Base-by-base conservation (phyloP, 2,797 vertebrate species). In the Halcyon badia region DNA sequence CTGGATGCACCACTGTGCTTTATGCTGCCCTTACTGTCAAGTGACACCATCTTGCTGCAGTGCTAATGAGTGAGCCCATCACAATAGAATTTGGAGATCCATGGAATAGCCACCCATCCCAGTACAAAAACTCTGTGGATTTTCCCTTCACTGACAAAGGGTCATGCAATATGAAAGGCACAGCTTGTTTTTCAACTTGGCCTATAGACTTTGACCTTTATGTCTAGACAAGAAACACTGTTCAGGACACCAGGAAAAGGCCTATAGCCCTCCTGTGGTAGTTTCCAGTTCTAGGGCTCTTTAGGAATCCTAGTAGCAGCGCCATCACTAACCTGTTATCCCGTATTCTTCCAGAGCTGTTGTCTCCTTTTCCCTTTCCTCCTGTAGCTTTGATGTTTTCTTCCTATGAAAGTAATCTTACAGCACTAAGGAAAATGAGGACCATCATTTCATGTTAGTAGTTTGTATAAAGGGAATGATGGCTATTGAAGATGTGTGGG, bases 131-230 rank as follows among this genome's bases (percentile, higher is more conserved):
- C 10, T 61, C n/a, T 41, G 7, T 60, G 48, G 5, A 4, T 72
- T 72, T 83, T 26, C 19, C 16, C 42, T 66, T 70, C n/a, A 30
- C 20, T 54, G 46, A 28, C 2, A 3, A 60, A 60, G 11, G 11
- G 8, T 31, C 10, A 12, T 2, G 6, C 7, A 26, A 9, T 39
- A 26, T 19, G 46, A 85, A 87, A 66, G 17, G 14, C 19, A 71
- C 0, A 1, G 4, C 3, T 42, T 69, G 3, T 14, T 68, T 72
- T 68, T 25, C 33, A 61, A 3, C 17, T 49, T 56, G 41, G 19
- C 7, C 31, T 76, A 14, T 3, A 25, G 25, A 52, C 0, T 0
- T 11, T 4, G 4, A 28, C 14, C 20, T 68, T 82, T 82, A 30
- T 0, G 0, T 37, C 18, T 72, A 35, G 26, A 31, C 10, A 73